A percentile compares a stretch with the other conserved stretches of the same genome.
These are phyloP conservation scores for Palythoa grandis DNA, from an alignment of 92 coral and sea anemone genomes.

Conservation along the genomic window DNA sequence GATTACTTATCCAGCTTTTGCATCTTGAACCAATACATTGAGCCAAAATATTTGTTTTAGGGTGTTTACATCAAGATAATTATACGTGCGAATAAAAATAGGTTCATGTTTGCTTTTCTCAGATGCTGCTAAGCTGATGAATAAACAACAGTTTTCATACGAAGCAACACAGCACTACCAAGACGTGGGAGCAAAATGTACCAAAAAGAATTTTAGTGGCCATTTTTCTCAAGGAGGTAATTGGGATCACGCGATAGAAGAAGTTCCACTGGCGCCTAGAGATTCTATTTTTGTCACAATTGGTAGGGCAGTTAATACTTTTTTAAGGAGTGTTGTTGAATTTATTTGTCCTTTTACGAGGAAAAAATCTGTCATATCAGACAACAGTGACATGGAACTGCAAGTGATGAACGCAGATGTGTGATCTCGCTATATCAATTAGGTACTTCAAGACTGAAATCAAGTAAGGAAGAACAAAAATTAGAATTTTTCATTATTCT, in stretches of 20 bases:
- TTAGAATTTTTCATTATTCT: too few relatives aligned
- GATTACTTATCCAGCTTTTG: too few relatives aligned
- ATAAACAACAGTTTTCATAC: background rate
- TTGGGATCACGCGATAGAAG: slow-evolving; percentile 13
- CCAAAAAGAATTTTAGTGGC: background rate
- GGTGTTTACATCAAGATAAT: too few relatives aligned
- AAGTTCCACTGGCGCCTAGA: slow-evolving; percentile 1
- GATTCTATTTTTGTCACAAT: slow-evolving; percentile 25
- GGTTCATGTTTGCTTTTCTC: background rate
- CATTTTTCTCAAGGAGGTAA: background rate
- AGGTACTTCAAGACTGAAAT: too few relatives aligned
- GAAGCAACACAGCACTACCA: background rate
- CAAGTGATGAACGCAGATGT: slow-evolving; percentile 17
- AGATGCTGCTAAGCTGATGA: background rate
- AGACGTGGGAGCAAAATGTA: background rate
- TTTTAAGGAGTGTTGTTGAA: slow-evolving; percentile 21
- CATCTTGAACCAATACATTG: too few relatives aligned
- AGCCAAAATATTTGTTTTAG: too few relatives aligned
- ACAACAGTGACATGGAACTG: background rate
- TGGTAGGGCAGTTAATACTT: slow-evolving; percentile 26
- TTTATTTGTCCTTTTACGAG: slow-evolving; percentile 33
- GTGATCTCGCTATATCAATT: background rate
- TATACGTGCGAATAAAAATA: too few relatives aligned
- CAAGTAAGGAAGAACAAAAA: too few relatives aligned
- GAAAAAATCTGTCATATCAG: slow-evolving; percentile 29